A percentile compares a stretch with the other conserved stretches of the same genome.
Evolutionary conservation across 2,797 vertebrate genomes (phyloP).

Genomic region (Xiphorhynchus erythropygius): DNA sequence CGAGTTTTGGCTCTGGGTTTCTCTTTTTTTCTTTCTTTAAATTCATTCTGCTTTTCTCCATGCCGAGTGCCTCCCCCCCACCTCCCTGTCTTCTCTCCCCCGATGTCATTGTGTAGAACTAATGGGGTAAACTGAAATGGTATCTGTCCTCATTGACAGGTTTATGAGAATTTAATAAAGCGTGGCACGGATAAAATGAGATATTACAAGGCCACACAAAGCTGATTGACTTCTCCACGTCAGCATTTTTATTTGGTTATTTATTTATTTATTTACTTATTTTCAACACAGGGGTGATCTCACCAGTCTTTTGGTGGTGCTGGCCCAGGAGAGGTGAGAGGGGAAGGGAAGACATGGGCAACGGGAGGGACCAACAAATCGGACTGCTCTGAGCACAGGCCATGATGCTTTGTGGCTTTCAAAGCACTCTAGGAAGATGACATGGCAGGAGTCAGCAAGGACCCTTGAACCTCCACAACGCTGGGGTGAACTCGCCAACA

Average conservation of each 20-base stretch:
- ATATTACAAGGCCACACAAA: slow-evolving; percentile 74
- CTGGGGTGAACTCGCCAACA: background rate
- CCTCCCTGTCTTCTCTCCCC: slow-evolving; percentile 16
- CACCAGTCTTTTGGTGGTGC: background rate
- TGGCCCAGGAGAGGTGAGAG: background rate
- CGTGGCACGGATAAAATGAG: slow-evolving; percentile 85
- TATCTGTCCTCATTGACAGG: slow-evolving; percentile 85
- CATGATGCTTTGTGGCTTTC: background rate
- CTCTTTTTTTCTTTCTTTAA: background rate
- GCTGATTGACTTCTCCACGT: slow-evolving; percentile 73
- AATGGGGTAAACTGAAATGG: slow-evolving; percentile 85
- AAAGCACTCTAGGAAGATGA: accelerated
- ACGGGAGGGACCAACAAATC: background rate
- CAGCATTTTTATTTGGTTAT: slow-evolving; percentile 72
- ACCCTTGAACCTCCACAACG: accelerated
- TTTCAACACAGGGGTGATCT: background rate
- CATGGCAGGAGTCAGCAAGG: background rate
- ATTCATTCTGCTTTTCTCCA: slow-evolving; percentile 43
- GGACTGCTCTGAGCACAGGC: background rate
- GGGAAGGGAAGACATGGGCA: background rate
- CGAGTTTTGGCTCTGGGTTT: background rate
- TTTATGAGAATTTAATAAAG: slow-evolving; percentile 90
- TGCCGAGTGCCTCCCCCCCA: background rate
- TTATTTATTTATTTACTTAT: slow-evolving; percentile 51
- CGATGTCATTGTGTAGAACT: slow-evolving; percentile 80